phyloP scores from a whole-genome alignment of 2,113 vertebrate species.

The Gallinago media region DNA sequence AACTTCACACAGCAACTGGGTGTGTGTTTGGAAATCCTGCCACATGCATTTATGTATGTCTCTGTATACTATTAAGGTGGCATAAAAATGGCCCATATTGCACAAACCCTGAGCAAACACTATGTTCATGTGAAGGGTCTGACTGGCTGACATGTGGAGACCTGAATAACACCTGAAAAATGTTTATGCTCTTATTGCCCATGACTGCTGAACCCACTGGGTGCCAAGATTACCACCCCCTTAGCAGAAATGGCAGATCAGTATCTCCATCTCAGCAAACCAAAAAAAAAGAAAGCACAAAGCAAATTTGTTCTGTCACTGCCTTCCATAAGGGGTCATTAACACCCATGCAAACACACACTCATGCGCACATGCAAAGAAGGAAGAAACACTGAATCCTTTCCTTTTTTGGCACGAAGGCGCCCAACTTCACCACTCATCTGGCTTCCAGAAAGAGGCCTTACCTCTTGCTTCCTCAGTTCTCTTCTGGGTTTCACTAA shows the following conservation, averaged over 20 bases:
- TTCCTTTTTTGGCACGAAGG: neutral
- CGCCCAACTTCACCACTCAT: no score
- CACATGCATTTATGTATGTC: rapidly evolving
- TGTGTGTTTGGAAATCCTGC: neutral
- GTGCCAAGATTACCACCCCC: neutral
- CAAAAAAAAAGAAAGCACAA: neutral
- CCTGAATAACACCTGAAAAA: neutral
- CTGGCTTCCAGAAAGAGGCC: neutral
- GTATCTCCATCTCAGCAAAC: neutral
- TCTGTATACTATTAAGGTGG: neutral
- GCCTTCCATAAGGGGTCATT: neutral
- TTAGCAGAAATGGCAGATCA: neutral
- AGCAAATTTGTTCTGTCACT: neutral
- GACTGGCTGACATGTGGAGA: neutral
- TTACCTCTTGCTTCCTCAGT: neutral
- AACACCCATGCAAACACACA: rapidly evolving
- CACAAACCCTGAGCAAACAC: neutral
- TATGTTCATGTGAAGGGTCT: neutral
- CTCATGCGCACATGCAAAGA: neutral
- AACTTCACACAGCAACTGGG: neutral
- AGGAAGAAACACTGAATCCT: neutral
- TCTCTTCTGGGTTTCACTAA: neutral
- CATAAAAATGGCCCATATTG: rapidly evolving
- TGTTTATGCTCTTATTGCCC: neutral
- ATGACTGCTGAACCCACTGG: neutral